These are phyloP conservation scores for Nephila pilipes DNA, from an alignment of 1,140 invertebrate genomes.

Conservation along the genomic window DNA sequence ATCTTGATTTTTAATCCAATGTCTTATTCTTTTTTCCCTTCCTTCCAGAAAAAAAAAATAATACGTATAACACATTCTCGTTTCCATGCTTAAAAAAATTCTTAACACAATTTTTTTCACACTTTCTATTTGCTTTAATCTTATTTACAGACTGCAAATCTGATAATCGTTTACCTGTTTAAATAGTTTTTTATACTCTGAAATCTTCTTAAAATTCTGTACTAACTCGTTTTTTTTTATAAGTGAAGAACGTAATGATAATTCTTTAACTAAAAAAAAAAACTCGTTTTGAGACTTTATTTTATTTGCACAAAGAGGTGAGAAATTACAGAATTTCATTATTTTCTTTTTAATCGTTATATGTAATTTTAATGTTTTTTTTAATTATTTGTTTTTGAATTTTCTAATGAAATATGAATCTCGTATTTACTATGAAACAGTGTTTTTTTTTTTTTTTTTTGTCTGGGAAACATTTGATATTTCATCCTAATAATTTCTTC, in stretches of 20 bases:
- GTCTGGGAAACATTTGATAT: neutral
- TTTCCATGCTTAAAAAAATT: neutral
- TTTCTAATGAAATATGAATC: neutral
- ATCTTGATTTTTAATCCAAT: neutral
- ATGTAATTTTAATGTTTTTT: neutral
- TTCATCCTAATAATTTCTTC: too few relatives aligned
- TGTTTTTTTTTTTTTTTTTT: too few relatives aligned
- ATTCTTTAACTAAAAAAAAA: too few relatives aligned
- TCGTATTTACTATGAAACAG: neutral
- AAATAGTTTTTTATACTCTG: neutral
- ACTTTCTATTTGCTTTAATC: constrained; percentile 6
- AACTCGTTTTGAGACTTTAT: too few relatives aligned
- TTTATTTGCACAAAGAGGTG: neutral
- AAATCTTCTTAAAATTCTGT: too few relatives aligned
- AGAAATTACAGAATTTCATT: neutral
- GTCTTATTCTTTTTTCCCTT: neutral
- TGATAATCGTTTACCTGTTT: constrained; percentile 11
- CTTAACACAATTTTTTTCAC: neutral
- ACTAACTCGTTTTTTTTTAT: too few relatives aligned
- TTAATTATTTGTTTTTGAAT: neutral
- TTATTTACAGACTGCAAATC: constrained; percentile 8
- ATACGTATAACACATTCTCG: neutral
- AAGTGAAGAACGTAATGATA: too few relatives aligned
- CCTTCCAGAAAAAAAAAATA: neutral
- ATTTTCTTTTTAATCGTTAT: neutral